Conservation (phyloP, 2,113 vertebrate species). For the Pimephales promelas region DNA sequence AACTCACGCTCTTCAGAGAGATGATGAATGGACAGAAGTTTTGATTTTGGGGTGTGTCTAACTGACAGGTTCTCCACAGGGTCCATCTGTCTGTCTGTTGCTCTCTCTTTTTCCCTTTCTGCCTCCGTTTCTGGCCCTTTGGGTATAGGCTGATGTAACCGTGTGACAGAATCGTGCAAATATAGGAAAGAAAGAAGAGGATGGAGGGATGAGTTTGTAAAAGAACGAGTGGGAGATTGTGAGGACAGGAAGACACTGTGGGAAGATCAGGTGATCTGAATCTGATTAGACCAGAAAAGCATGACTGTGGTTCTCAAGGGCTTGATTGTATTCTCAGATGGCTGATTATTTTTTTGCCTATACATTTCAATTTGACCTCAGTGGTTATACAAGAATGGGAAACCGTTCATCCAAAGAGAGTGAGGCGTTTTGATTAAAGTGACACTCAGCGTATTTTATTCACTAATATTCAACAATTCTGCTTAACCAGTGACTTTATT, state of each 20-base stretch:
- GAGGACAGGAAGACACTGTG: constrained; percentile 51
- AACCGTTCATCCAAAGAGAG: not conserved
- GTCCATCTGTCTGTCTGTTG: not conserved
- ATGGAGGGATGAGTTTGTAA: constrained; percentile 45
- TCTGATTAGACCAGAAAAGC: constrained; percentile 38
- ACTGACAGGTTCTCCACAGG: constrained; percentile 7
- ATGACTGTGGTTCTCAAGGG: constrained; percentile 44
- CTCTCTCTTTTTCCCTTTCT: constrained; percentile 30
- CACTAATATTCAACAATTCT: not conserved
- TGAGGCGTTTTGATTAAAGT: not conserved
- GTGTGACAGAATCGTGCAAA: constrained; percentile 55
- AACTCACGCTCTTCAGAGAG: constrained; percentile 21
- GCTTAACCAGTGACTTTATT: not conserved
- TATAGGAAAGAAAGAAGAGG: constrained; percentile 45
- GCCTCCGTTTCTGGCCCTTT: constrained; percentile 41
- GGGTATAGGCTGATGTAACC: constrained; percentile 58
- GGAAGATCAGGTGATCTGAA: constrained; percentile 46
- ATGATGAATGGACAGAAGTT: constrained; percentile 42
- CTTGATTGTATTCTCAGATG: constrained; percentile 74
- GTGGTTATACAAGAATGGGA: not conserved
- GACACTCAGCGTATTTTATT: not conserved
- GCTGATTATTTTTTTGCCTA: constrained; percentile 68
- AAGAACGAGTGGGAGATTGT: constrained; percentile 41
- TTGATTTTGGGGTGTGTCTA: constrained; percentile 36
- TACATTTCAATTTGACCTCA: constrained; percentile 18